Evolutionary conservation across 2,113 vertebrate genomes (phyloP).

Genomic region (Tragulus kanchil): DNA sequence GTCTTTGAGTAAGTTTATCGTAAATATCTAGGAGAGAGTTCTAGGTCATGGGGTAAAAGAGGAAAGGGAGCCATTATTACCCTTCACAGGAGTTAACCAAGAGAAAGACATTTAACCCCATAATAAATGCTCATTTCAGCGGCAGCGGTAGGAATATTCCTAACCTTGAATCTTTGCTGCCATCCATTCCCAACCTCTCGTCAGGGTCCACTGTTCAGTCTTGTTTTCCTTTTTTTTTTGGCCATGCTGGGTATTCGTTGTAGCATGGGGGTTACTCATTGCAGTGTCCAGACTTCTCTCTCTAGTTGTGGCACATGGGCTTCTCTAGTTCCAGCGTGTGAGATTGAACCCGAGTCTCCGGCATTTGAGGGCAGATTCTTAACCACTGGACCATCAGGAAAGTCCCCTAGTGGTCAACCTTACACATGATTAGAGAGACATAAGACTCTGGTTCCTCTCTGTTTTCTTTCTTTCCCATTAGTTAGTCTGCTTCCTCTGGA

Average conservation of each 20-base stretch:
- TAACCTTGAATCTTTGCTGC: background rate
- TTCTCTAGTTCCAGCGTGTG: background rate
- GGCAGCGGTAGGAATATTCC: fast-evolving
- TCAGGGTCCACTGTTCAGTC: background rate
- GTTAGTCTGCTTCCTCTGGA: background rate
- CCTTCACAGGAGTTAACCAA: background rate
- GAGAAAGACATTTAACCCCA: background rate
- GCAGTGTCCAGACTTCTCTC: background rate
- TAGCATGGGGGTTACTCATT: background rate
- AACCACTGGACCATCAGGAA: background rate
- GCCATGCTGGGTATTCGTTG: background rate
- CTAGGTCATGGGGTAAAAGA: background rate
- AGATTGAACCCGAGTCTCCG: background rate
- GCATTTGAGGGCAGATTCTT: background rate
- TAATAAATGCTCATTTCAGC: background rate
- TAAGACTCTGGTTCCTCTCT: background rate
- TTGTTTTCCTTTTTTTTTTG: background rate
- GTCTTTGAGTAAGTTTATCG: background rate
- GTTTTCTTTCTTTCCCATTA: background rate
- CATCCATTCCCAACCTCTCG: background rate
- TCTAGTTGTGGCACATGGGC: background rate
- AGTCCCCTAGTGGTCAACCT: background rate
- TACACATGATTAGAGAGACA: background rate
- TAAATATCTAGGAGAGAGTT: background rate
- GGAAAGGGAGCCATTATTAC: background rate